Conservation (phyloP, 2,888 invertebrate genomes). For the Cheilosia pagana region DNA sequence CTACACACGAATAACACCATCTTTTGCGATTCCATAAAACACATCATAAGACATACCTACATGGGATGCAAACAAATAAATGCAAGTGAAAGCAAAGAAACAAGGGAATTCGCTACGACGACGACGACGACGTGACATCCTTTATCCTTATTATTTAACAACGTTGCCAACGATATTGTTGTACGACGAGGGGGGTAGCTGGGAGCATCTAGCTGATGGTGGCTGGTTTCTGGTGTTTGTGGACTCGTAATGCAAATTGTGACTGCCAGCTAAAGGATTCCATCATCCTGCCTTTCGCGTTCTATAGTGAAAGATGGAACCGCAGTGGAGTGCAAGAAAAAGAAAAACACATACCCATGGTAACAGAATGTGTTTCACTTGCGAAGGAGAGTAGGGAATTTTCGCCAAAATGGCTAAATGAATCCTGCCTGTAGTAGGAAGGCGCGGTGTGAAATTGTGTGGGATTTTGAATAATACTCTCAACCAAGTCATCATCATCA, state of each 20-base stretch:
- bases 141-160: constrained; percentile 70
- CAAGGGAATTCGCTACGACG: constrained; percentile 18
- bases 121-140: constrained; percentile 64
- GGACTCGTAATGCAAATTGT: constrained; percentile 68
- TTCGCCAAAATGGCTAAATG: constrained; percentile 58
- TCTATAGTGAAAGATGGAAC: constrained; percentile 27
- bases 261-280: constrained; percentile 64
- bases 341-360: not conserved
- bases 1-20: constrained; percentile 3
- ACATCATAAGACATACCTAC: constrained; percentile 16
- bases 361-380: constrained; percentile 44
- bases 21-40: constrained; percentile 30
- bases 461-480: constrained; percentile 7
- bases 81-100: constrained; percentile 28
- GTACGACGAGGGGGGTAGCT: constrained; percentile 30
- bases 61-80: constrained; percentile 54
- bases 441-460: constrained; percentile 7
- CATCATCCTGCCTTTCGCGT: constrained; percentile 42
- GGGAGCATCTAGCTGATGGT: constrained; percentile 28
- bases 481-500: constrained; percentile 8
- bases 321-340: constrained; percentile 1
- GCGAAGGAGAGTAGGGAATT: not conserved
- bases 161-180: constrained; percentile 70
- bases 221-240: constrained; percentile 48
- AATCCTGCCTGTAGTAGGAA: constrained; percentile 33